Base-by-base conservation (phyloP, 2,113 vertebrate genomes). In the Spilogale gracilis region DNA sequence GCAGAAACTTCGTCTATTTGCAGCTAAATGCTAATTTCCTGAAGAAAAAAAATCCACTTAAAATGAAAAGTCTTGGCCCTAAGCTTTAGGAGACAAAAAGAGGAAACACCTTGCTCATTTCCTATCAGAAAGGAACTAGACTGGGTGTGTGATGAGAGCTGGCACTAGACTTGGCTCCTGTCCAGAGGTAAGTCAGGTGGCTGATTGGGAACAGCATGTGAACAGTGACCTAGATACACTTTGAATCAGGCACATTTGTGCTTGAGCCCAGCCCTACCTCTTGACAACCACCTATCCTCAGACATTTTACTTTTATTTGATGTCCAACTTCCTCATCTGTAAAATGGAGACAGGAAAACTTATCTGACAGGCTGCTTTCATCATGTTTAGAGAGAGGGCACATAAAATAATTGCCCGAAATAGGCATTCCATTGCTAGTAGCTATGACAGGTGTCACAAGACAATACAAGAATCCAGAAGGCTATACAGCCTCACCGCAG, bases 11-110 rank as follows among this genome's bases (percentile, higher is more conserved):
- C 61, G 9, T 61, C 56, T 84, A 1, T 82, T 90, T 79, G 13
- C 14, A n/a, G 50, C 61, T 78, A 63, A 91, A 27, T 83, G 87
- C 38, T 84, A 76, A 92, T 97, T 96, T 89, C 83, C 79, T 61
- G 30, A 32, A 79, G 50, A n/a, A 79, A 93, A 94, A 93, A 48
- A 23, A 48, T 65, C 14, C 21, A 23, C 48, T 93, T 82, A 50
- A 80, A 69, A 73, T 27, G 25, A 45, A 32, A 81, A 87, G 25
- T 6, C 12, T 82, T 61, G 25, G 23, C 50, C 82, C 25, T 30
- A 6, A 83, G 50, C 54, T 61, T 89, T 63, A 10, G 4, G 48
- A 65, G 30, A 6, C 43, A 52, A 27, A 61, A 87, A 20, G 65
- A 45, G 43, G 52, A 43, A 94, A 81, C 3, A 30, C 2, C 9